Conservation (phyloP, 1,140 invertebrate genomes). For the Hypothenemus hampei region DNA sequence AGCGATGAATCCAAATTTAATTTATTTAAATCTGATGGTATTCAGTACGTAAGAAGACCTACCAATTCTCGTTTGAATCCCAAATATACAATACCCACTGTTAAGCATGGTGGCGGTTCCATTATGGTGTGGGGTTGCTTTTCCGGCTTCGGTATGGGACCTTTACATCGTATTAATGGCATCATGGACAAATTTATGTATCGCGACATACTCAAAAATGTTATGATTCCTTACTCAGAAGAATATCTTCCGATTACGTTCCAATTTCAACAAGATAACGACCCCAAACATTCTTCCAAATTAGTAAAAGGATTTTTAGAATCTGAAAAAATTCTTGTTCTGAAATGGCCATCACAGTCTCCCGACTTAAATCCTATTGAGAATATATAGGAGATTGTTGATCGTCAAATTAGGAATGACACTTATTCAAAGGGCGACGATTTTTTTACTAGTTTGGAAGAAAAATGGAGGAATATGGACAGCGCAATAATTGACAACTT, state of each 20-base stretch:
- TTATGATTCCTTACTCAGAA: neutral
- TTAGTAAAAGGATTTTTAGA: conserved; percentile 14
- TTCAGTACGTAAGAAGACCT: conserved; percentile 22
- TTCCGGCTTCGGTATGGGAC: conserved; percentile 9
- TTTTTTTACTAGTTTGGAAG: neutral
- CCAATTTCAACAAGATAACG: conserved; percentile 8
- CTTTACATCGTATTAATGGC: neutral
- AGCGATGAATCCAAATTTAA: conserved; percentile 32
- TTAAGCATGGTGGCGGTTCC: conserved; percentile 29
- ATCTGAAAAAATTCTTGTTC: neutral
- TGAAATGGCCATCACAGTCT: neutral
- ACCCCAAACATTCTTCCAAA: conserved; percentile 25
- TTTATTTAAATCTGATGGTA: conserved; percentile 32
- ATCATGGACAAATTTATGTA: conserved; percentile 6
- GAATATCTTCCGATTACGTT: neutral
- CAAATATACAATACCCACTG: conserved; percentile 26
- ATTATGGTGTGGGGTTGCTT: conserved; percentile 29
- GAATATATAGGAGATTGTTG: neutral
- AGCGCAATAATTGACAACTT: neutral
- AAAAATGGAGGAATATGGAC: conserved; percentile 9
- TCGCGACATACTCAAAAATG: neutral
- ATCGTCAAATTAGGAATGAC: neutral
- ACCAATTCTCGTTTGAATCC: conserved; percentile 15
- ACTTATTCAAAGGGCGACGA: neutral
- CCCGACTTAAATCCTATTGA: conserved; percentile 17